phyloP scores from a whole-genome alignment of 2,797 vertebrate species.

The Amniataba percoides region DNA sequence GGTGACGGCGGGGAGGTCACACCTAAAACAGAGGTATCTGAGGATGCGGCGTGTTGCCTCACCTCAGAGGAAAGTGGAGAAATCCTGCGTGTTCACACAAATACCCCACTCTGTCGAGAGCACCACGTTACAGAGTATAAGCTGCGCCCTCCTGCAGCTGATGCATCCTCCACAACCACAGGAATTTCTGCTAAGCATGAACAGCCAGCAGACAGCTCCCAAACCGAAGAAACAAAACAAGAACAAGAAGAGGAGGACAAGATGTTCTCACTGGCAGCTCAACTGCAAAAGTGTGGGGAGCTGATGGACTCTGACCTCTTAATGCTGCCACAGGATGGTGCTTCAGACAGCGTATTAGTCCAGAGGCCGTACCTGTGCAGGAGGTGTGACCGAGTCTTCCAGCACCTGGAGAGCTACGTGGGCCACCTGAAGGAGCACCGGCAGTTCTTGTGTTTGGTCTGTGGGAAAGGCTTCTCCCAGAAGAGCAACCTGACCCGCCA shows the following conservation, averaged over 20 bases:
- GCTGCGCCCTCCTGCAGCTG: slow-evolving; percentile 4
- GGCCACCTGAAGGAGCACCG: slow-evolving; percentile 82
- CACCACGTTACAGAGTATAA: slow-evolving; percentile 17
- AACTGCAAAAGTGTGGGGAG: slow-evolving; percentile 27
- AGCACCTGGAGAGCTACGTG: slow-evolving; percentile 76
- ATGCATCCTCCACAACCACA: not conserved
- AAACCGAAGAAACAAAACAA: slow-evolving; percentile 11
- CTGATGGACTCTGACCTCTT: slow-evolving; percentile 14
- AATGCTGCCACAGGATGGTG: no score
- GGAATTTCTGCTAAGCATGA: slow-evolving; percentile 18
- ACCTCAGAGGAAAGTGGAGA: slow-evolving; percentile 42
- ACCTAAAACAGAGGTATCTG: slow-evolving; percentile 12
- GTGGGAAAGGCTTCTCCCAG: slow-evolving; percentile 78
- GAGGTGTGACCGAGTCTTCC: slow-evolving; percentile 79
- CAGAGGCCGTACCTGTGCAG: slow-evolving; percentile 80
- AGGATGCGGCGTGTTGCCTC: slow-evolving; percentile 19
- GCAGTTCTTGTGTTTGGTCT: slow-evolving; percentile 78
- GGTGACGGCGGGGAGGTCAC: not conserved
- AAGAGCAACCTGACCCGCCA: slow-evolving; percentile 78
- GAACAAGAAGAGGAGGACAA: slow-evolving; percentile 25
- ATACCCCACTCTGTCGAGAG: slow-evolving; percentile 26
- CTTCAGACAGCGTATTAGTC: slow-evolving; percentile 10
- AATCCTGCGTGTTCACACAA: slow-evolving; percentile 33
- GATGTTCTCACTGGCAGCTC: slow-evolving; percentile 20
- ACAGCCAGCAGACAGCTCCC: slow-evolving; percentile 29